Conservation (phyloP, 2,888 invertebrate species). For the Phortica magna region DNA sequence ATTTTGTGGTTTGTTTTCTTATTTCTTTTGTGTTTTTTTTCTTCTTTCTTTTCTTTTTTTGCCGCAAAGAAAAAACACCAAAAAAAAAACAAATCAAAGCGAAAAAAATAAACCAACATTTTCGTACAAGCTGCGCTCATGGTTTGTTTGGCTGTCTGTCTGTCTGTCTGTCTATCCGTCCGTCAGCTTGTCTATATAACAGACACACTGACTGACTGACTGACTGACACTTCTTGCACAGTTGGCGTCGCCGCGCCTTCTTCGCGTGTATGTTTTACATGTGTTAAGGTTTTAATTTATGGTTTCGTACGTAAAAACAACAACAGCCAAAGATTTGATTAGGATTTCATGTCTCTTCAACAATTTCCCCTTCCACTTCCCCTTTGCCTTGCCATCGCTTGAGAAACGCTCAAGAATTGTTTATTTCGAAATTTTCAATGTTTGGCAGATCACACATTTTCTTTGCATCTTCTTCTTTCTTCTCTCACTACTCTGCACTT, state of each 20-base stretch:
- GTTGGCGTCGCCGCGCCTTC: too few species aligned
- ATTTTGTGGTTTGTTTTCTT: neutral
- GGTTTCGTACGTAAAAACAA: neutral
- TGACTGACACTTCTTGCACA: too few species aligned
- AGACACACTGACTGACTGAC: neutral
- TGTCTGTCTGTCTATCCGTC: neutral
- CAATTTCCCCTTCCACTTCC: neutral
- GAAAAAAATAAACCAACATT: too few species aligned
- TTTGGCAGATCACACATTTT: too few species aligned
- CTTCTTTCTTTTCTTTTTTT: neutral
- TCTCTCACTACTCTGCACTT: neutral
- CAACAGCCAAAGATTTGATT: conserved; percentile 11
- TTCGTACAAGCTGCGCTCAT: too few species aligned
- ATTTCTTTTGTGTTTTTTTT: too few species aligned
- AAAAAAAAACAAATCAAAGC: too few species aligned
- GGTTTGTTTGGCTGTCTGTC: neutral
- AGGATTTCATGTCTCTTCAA: neutral
- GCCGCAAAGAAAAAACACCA: too few species aligned
- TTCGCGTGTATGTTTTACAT: neutral
- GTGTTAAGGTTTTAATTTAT: conserved; percentile 23
- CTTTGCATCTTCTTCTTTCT: too few species aligned
- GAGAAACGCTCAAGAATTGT: conserved; percentile 37
- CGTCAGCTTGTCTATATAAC: neutral
- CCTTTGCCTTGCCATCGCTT: neutral
- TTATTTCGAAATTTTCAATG: conserved; percentile 36